Percentiles rank a stretch among this genome's conserved stretches.
These are phyloP conservation scores for Phalacrocorax aristotelis DNA, from an alignment of 2,113 vertebrate species.

Conservation along the genomic window DNA sequence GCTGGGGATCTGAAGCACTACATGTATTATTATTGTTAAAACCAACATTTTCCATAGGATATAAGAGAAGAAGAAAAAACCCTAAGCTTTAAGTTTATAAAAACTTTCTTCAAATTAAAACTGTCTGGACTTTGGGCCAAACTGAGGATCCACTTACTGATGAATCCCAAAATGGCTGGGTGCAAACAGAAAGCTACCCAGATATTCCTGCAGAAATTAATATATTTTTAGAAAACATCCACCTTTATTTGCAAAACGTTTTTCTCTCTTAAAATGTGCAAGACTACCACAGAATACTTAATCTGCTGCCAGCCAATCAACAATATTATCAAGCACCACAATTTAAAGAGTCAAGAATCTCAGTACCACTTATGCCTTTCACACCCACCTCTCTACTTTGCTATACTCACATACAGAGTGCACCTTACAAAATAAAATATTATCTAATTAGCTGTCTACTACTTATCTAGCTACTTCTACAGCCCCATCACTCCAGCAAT, in stretches of 20 bases:
- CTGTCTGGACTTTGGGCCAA: neutral
- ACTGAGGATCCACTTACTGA: neutral
- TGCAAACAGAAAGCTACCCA: neutral
- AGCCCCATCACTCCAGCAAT: neutral
- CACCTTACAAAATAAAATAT: neutral
- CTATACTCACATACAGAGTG: neutral
- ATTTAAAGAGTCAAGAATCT: neutral
- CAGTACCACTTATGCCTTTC: neutral
- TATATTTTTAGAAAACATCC: neutral
- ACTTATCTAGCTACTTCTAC: neutral
- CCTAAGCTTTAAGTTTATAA: neutral
- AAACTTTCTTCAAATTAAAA: neutral
- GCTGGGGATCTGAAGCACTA: neutral
- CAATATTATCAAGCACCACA: neutral
- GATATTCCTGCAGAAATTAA: neutral
- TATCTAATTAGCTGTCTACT: neutral
- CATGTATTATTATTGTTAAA: neutral
- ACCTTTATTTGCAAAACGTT: neutral
- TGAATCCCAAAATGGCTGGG: neutral
- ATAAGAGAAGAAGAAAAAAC: neutral
- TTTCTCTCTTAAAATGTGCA: neutral
- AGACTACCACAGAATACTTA: neutral
- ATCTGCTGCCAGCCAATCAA: neutral
- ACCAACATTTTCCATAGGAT: neutral
- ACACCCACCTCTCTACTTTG: neutral